phyloP scores from a whole-genome alignment of 2,113 vertebrate species.

The Colius striatus region DNA sequence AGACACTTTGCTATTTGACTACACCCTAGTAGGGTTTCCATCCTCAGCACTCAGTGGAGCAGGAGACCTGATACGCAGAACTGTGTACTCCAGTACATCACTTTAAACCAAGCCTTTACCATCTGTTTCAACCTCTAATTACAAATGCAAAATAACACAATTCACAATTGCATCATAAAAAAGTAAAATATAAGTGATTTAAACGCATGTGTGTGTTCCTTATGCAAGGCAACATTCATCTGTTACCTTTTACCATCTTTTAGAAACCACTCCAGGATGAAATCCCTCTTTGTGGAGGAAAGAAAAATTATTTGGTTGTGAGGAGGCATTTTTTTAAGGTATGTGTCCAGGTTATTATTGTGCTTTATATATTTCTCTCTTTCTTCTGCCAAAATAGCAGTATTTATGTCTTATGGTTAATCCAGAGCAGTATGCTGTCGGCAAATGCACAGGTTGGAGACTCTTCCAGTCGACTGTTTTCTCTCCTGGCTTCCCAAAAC shows the following conservation, averaged over 20 bases:
- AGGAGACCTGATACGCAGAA: neutral
- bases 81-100: neutral
- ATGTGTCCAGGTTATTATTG: neutral
- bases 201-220: slow-evolving; percentile 67
- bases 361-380: neutral
- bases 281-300: slow-evolving; percentile 19
- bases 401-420: neutral
- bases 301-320: neutral
- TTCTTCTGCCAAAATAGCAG: neutral
- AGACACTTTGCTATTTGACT: neutral
- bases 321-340: neutral
- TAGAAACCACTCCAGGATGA: slow-evolving; percentile 51
- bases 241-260: slow-evolving; percentile 55
- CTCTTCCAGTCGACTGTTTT: neutral
- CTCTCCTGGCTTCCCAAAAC: neutral
- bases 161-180: slow-evolving; percentile 73
- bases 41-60: neutral
- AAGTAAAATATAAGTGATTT: slow-evolving; percentile 74
- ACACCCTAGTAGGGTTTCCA: neutral
- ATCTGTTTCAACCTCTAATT: slow-evolving; percentile 75
- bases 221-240: slow-evolving; percentile 64
- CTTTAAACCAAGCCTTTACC: slow-evolving; percentile 55
- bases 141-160: slow-evolving; percentile 75
- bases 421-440: neutral
- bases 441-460: accelerated